Evolutionary conservation across 2,797 vertebrate species (phyloP).

Genomic region (Cuniculus paca): DNA sequence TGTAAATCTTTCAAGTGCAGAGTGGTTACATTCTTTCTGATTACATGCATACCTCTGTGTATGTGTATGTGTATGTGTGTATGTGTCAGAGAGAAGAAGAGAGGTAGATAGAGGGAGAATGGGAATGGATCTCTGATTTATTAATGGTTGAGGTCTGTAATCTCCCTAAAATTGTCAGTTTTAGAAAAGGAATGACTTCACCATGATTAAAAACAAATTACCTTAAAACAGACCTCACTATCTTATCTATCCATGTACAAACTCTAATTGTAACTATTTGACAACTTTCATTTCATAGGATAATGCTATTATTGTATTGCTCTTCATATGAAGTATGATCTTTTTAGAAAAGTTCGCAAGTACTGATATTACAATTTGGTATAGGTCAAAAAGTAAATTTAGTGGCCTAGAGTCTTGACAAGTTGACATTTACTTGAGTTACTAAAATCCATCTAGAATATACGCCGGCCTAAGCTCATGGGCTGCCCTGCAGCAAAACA

Average conservation of each 20-base stretch:
- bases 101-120: not conserved
- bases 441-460: conserved; percentile 73
- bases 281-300: conserved; percentile 38
- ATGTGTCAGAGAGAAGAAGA: not conserved
- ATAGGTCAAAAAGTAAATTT: conserved; percentile 28
- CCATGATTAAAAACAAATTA: conserved; percentile 1
- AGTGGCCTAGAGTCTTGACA: conserved; percentile 60
- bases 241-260: not conserved
- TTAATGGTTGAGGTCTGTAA: not conserved
- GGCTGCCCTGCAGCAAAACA: not conserved
- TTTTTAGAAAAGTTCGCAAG: conserved; percentile 60
- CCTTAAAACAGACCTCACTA: not conserved
- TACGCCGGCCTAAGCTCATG: not conserved
- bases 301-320: not conserved
- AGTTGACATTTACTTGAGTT: conserved; percentile 66
- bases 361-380: conserved; percentile 74
- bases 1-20: conserved; percentile 17
- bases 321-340: conserved; percentile 21
- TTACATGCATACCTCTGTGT: fast-evolving
- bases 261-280: conserved; percentile 4
- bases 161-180: conserved; percentile 43
- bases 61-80: not conserved
- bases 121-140: conserved; percentile 37
- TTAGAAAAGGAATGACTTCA: not conserved
- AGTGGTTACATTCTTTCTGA: not conserved